Conservation (phyloP, 2,888 invertebrate genomes). For the Frankliniella intonsa region DNA sequence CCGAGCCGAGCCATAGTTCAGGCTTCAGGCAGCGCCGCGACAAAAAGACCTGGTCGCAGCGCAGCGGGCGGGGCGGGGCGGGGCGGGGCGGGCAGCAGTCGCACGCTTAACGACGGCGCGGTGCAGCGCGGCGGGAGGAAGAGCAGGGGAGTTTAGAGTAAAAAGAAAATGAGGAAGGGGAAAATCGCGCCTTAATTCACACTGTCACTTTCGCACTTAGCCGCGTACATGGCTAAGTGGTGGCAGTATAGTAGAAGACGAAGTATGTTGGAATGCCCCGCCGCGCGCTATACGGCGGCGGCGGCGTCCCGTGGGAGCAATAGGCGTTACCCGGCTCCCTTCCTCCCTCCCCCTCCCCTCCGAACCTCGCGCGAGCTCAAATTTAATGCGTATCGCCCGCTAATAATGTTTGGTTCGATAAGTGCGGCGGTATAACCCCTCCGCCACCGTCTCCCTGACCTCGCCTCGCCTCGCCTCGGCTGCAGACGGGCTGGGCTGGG, state of each 20-base stretch:
- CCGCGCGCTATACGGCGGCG: neutral
- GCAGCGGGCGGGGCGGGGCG: neutral
- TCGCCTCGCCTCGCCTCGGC: no score
- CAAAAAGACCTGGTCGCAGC: neutral
- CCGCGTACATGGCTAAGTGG: constrained; percentile 6
- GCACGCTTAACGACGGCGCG: neutral
- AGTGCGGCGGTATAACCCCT: neutral
- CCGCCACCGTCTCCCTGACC: no score
- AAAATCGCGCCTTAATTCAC: neutral
- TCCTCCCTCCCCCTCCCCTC: neutral
- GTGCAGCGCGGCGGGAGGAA: no score
- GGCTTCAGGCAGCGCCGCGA: no score
- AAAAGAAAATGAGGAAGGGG: no score
- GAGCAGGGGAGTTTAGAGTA: no score
- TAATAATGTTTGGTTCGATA: constrained; percentile 10
- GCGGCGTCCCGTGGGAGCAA: neutral
- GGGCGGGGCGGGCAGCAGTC: neutral
- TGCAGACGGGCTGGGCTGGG: neutral
- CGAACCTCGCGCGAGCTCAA: neutral
- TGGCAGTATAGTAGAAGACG: neutral
- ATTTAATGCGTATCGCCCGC: neutral
- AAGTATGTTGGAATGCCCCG: neutral
- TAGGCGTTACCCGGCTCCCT: neutral
- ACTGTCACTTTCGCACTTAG: constrained; percentile 6
- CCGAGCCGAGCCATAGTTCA: no score